These are phyloP conservation scores for Otolemur garnettii DNA, from an alignment of 2,113 vertebrate genomes.

Conservation along the genomic window DNA sequence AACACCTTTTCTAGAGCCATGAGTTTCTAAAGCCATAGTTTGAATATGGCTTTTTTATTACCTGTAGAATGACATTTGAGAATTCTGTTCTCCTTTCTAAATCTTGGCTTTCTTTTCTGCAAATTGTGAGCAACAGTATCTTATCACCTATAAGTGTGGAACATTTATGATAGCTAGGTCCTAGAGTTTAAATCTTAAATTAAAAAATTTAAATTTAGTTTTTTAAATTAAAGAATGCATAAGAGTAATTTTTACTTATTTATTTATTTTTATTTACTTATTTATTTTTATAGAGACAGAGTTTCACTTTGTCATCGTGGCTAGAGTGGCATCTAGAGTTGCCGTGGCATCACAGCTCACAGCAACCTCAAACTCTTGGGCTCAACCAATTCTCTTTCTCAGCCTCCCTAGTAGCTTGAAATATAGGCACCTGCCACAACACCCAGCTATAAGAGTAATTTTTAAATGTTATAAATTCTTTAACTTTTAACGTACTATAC, in stretches of 20 bases:
- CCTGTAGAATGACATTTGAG: neutral
- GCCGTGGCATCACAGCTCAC: too few species aligned
- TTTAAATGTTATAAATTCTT: neutral
- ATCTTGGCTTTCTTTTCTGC: neutral
- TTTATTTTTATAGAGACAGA: too few species aligned
- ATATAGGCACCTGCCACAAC: too few species aligned
- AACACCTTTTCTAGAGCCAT: neutral
- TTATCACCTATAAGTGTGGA: neutral
- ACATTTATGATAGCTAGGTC: neutral
- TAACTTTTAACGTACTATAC: neutral
- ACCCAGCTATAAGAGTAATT: neutral
- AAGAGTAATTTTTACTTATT: neutral
- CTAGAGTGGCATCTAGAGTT: too few species aligned
- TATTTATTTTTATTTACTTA: too few species aligned
- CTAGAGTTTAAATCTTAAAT: neutral
- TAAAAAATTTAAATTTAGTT: neutral
- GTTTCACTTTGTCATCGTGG: too few species aligned
- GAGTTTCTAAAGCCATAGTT: too few species aligned
- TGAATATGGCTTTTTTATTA: neutral
- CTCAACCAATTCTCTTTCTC: too few species aligned
- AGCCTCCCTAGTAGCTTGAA: too few species aligned
- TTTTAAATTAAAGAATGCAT: conserved; percentile 21
- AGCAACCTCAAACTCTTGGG: too few species aligned
- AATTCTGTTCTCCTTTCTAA: neutral
- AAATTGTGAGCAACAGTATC: neutral